A percentile compares a stretch with the other conserved stretches of the same genome.
These are phyloP conservation scores for Anguilla pacifica DNA, from an alignment of 2,797 vertebrate genomes.

Conservation along the genomic window DNA sequence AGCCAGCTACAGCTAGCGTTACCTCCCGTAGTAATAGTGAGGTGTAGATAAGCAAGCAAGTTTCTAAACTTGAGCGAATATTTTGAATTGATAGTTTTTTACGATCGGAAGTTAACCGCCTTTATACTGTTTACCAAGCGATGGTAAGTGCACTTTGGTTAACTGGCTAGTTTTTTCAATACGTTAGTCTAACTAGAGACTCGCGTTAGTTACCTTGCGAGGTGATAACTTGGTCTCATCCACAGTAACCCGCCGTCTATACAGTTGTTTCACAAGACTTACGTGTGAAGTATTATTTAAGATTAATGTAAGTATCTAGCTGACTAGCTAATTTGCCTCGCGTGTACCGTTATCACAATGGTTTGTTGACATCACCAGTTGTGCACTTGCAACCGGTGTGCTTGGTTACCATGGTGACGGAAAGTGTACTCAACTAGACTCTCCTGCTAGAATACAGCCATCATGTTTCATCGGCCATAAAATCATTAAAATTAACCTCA, in stretches of 20 bases:
- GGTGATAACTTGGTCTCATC: background rate
- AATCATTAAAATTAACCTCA: background rate
- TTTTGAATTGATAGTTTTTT: background rate
- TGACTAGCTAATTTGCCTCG: background rate
- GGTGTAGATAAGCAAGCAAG: background rate
- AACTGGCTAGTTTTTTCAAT: no score
- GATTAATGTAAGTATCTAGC: background rate
- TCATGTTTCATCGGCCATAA: background rate
- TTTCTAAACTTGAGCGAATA: background rate
- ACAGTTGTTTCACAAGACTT: background rate
- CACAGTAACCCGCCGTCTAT: background rate
- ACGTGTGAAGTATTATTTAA: background rate
- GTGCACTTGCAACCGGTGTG: slow-evolving; percentile 42
- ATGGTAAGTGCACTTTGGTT: background rate
- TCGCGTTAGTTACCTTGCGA: background rate
- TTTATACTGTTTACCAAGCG: background rate
- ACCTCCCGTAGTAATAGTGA: background rate
- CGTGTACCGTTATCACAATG: background rate
- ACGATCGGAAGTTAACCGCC: background rate
- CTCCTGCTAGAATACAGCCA: background rate
- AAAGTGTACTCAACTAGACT: slow-evolving; percentile 60
- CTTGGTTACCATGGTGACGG: slow-evolving; percentile 68
- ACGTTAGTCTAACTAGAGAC: background rate
- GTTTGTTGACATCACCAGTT: slow-evolving; percentile 55
- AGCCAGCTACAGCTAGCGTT: background rate